A percentile compares a stretch with the other conserved stretches of the same genome.
Evolutionary conservation across 2,888 invertebrate genomes (phyloP).

Genomic region (Mallateleia sp.): DNA sequence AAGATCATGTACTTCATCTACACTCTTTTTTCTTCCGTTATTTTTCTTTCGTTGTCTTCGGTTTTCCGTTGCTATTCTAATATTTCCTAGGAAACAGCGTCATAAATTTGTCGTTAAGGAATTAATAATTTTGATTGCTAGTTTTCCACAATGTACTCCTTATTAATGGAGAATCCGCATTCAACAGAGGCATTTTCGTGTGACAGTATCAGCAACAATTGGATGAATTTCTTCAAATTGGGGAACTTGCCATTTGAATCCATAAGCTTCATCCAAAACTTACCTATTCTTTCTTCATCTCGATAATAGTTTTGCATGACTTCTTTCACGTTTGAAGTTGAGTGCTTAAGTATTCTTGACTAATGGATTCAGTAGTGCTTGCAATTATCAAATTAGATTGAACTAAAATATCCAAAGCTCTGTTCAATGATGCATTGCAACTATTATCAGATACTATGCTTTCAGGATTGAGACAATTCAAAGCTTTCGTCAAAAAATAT

Average conservation of each 20-base stretch:
- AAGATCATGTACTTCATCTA: no score
- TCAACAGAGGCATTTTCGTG: slow-evolving; percentile 34
- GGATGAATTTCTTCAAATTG: slow-evolving; percentile 7
- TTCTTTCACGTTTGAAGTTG: not conserved
- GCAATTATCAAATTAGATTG: not conserved
- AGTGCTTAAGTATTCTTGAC: slow-evolving; percentile 21
- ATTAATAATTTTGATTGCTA: slow-evolving; percentile 21
- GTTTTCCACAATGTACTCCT: slow-evolving; percentile 37
- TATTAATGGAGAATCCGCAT: slow-evolving; percentile 45
- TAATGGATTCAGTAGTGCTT: slow-evolving; percentile 13
- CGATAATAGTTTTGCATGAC: not conserved
- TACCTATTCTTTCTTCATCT: not conserved
- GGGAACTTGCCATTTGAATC: not conserved
- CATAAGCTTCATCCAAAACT: slow-evolving; percentile 29
- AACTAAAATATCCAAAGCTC: slow-evolving; percentile 16
- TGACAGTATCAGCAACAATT: slow-evolving; percentile 17
- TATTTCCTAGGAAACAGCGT: slow-evolving; percentile 1
- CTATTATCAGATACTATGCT: not conserved
- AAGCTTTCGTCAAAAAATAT: slow-evolving; percentile 14
- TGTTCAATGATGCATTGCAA: not conserved
- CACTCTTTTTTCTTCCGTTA: slow-evolving; percentile 3
- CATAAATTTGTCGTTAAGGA: slow-evolving; percentile 29
- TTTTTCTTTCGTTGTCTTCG: not conserved
- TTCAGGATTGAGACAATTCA: slow-evolving; percentile 46
- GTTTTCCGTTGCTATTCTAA: slow-evolving; percentile 21